These are phyloP conservation scores for Heteronetta atricapilla DNA, from an alignment of 2,113 vertebrate genomes.

Conservation along the genomic window DNA sequence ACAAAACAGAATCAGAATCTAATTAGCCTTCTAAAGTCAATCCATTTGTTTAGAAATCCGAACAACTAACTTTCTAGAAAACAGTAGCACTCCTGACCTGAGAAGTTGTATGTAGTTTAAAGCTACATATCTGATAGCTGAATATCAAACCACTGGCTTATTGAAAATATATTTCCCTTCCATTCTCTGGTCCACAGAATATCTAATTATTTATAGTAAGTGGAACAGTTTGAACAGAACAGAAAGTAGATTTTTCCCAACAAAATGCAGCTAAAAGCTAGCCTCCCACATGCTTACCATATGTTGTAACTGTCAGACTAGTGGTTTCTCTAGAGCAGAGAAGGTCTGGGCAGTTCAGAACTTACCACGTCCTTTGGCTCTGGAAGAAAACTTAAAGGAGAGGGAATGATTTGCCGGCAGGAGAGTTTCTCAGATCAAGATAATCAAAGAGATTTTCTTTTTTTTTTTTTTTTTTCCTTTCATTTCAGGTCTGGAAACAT, in stretches of 20 bases:
- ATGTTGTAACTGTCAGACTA: not conserved
- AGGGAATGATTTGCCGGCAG: slow-evolving; percentile 49
- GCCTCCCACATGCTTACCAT: slow-evolving; percentile 49
- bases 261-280: not conserved
- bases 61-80: not conserved
- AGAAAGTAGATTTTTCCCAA: not conserved
- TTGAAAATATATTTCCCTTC: not conserved
- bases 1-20: not conserved
- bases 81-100: not conserved
- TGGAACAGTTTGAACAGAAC: not conserved
- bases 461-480: not conserved
- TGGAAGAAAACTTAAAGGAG: slow-evolving; percentile 37
- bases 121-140: not conserved
- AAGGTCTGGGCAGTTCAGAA: slow-evolving; percentile 30
- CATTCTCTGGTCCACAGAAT: slow-evolving; percentile 2
- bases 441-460: slow-evolving; percentile 29
- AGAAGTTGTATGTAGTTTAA: fast-evolving
- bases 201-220: slow-evolving; percentile 44
- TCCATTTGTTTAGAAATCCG: not conserved
- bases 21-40: not conserved
- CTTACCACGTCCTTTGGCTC: slow-evolving; percentile 50
- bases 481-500: slow-evolving; percentile 42
- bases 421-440: slow-evolving; percentile 60
- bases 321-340: not conserved
- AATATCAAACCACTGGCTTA: not conserved